Evolutionary conservation across 2,113 vertebrate species (phyloP).

Genomic region (Todiramphus chloris): DNA sequence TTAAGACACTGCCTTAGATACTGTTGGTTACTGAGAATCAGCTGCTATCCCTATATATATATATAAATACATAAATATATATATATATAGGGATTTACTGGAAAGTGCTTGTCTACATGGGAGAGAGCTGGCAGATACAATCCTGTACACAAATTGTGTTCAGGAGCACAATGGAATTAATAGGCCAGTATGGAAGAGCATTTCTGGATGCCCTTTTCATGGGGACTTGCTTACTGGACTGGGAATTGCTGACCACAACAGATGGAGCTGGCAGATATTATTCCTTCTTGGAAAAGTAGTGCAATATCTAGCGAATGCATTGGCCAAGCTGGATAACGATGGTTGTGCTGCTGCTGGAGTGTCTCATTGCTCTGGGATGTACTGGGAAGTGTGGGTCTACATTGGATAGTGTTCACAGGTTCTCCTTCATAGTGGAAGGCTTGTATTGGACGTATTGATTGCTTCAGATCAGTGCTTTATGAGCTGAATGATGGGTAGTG

Average conservation of each 20-base stretch:
- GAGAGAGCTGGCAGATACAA: not conserved
- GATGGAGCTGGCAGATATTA: not conserved
- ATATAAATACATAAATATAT: too few relatives aligned
- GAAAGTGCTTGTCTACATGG: not conserved
- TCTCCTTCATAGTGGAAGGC: not conserved
- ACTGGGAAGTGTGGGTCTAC: not conserved
- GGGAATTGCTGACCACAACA: conserved; percentile 1
- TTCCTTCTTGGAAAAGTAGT: not conserved
- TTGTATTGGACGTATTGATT: not conserved
- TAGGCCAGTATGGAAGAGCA: not conserved
- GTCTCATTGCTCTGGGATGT: not conserved
- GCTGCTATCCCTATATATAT: not conserved
- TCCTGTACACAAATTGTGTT: not conserved
- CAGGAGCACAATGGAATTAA: not conserved
- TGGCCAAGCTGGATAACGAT: not conserved
- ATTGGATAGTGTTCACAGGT: not conserved
- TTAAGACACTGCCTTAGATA: not conserved
- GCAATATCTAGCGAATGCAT: not conserved
- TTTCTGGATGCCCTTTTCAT: conserved; percentile 28
- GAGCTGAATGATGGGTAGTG: not conserved
- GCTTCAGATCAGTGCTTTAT: not conserved
- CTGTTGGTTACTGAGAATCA: not conserved
- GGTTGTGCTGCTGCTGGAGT: not conserved
- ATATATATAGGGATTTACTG: not conserved
- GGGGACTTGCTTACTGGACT: not conserved